These are phyloP conservation scores for Vimba vimba DNA, from an alignment of 2,113 vertebrate genomes.

Conservation along the genomic window DNA sequence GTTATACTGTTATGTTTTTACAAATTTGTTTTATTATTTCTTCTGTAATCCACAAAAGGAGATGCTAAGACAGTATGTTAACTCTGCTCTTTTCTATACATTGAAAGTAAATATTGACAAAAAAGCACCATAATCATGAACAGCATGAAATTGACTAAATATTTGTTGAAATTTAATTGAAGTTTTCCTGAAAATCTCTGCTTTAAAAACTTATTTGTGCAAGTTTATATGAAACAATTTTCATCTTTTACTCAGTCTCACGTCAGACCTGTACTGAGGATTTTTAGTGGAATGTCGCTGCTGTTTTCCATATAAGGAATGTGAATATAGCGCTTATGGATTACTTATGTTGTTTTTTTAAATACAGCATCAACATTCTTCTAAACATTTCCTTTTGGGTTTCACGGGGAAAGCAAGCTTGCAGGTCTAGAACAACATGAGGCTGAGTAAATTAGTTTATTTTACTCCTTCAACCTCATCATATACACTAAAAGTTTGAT, in stretches of 20 bases:
- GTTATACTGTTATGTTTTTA: not conserved
- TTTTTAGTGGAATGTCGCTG: no score
- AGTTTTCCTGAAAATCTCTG: no score
- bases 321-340: no score
- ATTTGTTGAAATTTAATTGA: no score
- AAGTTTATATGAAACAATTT: no score
- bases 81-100: not conserved
- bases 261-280: no score
- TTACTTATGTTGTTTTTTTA: no score
- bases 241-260: no score
- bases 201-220: no score
- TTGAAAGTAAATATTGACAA: not conserved
- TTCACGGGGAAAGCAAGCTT: not conserved
- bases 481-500: not conserved
- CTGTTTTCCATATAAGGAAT: no score
- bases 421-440: not conserved
- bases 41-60: not conserved
- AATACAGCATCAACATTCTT: not conserved
- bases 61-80: not conserved
- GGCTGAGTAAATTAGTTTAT: not conserved
- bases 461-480: not conserved
- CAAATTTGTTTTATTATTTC: not conserved
- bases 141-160: no score
- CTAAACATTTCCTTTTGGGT: not conserved
- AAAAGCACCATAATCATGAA: no score